These are phyloP conservation scores for Habrosyne pyritoides DNA, from an alignment of 2,888 invertebrate genomes.

Conservation along the genomic window DNA sequence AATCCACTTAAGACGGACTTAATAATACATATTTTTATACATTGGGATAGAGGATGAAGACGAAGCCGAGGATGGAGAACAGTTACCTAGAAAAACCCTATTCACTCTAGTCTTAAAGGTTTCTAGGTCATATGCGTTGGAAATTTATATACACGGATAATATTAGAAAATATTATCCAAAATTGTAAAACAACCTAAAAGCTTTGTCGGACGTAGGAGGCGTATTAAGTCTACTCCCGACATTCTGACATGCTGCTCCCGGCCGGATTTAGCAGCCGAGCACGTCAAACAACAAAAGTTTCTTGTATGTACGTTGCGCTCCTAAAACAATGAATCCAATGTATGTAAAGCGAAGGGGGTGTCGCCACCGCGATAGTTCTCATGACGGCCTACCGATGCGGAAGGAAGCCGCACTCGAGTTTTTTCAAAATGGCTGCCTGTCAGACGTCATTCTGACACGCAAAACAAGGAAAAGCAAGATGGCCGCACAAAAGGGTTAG, in stretches of 20 bases:
- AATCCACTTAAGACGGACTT: too few relatives aligned
- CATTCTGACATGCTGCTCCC: slow-evolving; percentile 43
- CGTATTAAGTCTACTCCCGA: slow-evolving; percentile 42
- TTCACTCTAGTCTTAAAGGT: too few relatives aligned
- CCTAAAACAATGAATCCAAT: slow-evolving; percentile 81
- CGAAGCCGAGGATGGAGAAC: too few relatives aligned
- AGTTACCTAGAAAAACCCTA: too few relatives aligned
- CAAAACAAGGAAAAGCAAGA: slow-evolving; percentile 71
- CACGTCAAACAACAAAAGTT: slow-evolving; percentile 72
- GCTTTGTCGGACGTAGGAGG: slow-evolving; percentile 22
- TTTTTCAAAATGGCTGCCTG: slow-evolving; percentile 82
- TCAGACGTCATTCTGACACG: slow-evolving; percentile 73
- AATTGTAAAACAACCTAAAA: slow-evolving; percentile 28
- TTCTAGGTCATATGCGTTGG: too few relatives aligned
- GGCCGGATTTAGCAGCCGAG: slow-evolving; percentile 56
- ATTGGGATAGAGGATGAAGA: too few relatives aligned
- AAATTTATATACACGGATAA: too few relatives aligned
- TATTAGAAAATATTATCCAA: not conserved
- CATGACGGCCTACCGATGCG: slow-evolving; percentile 76
- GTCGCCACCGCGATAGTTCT: slow-evolving; percentile 75
- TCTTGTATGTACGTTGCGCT: slow-evolving; percentile 64
- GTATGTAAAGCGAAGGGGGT: slow-evolving; percentile 79
- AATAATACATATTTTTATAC: too few relatives aligned
- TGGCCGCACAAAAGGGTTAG: slow-evolving; percentile 67
- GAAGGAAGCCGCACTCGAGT: slow-evolving; percentile 81